A percentile compares a stretch with the other conserved stretches of the same genome.
Conservation (phyloP, 2,888 invertebrate genomes). For the Polylopha cassiicola region DNA sequence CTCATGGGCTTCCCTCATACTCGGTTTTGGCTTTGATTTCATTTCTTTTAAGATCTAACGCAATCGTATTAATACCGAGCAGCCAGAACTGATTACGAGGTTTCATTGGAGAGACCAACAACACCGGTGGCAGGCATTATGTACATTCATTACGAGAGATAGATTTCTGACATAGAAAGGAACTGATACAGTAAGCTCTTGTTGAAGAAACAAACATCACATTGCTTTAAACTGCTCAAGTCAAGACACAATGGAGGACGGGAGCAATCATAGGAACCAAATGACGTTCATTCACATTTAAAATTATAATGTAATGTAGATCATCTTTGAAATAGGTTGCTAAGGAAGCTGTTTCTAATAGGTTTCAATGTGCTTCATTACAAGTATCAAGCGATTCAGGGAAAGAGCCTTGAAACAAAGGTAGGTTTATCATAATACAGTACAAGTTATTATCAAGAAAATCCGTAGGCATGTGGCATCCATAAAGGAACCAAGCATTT, state of each 20-base stretch:
- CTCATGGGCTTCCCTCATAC: conserved; percentile 36
- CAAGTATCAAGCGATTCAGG: conserved; percentile 60
- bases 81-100: conserved; percentile 39
- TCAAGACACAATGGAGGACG: conserved; percentile 39
- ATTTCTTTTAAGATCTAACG: background rate
- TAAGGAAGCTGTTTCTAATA: conserved; percentile 64
- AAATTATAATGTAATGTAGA: conserved; percentile 39
- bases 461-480: conserved; percentile 42
- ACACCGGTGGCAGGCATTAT: conserved; percentile 46
- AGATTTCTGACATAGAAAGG: conserved; percentile 22
- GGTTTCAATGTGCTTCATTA: conserved; percentile 54
- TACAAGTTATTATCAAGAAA: conserved; percentile 37
- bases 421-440: conserved; percentile 11
- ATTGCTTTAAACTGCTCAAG: conserved; percentile 35
- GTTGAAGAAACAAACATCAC: conserved; percentile 34
- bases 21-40: conserved; percentile 37
- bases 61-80: conserved; percentile 19
- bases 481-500: conserved; percentile 61
- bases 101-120: conserved; percentile 41
- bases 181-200: conserved; percentile 34
- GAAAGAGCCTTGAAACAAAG: conserved; percentile 31
- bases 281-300: conserved; percentile 35
- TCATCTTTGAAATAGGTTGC: conserved; percentile 45
- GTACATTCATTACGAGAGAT: conserved; percentile 15
- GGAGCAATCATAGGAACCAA: conserved; percentile 42